Evolutionary conservation across 1,140 invertebrate genomes (phyloP).

Genomic region (Eciton burchellii): DNA sequence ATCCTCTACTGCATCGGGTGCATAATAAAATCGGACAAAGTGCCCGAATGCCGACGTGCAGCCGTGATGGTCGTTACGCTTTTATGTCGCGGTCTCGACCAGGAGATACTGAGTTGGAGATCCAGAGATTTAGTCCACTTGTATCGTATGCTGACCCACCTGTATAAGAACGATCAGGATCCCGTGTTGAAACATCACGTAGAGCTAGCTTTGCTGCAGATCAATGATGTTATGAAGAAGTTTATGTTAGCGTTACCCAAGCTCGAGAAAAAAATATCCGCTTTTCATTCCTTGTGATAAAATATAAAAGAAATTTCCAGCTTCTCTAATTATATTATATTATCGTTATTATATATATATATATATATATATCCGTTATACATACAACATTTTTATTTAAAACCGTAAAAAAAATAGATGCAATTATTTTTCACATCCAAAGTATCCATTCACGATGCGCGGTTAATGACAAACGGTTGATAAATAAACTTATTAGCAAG

Average conservation of each 20-base stretch:
- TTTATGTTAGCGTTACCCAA: conserved; percentile 87
- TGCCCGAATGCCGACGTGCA: conserved; percentile 91
- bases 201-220: conserved; percentile 91
- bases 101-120: conserved; percentile 88
- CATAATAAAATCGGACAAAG: conserved; percentile 89
- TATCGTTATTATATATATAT: too few relatives aligned
- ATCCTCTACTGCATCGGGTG: conserved; percentile 89
- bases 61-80: conserved; percentile 91
- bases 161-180: conserved; percentile 89
- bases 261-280: conserved; percentile 88
- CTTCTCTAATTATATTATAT: too few relatives aligned
- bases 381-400: conserved; percentile 28
- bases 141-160: conserved; percentile 89
- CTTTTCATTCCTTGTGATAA: conserved; percentile 42
- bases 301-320: not conserved
- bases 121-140: conserved; percentile 89
- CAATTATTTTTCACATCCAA: conserved; percentile 7
- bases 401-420: not conserved
- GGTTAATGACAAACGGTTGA: not conserved
- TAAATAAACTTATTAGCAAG: not conserved
- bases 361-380: conserved; percentile 9
- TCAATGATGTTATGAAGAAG: conserved; percentile 89
- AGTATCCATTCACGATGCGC: too few relatives aligned
- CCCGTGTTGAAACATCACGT: conserved; percentile 90
- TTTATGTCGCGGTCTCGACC: conserved; percentile 90